These are phyloP conservation scores for Aeoliscus strigatus DNA, from an alignment of 2,797 vertebrate genomes.

Conservation along the genomic window DNA sequence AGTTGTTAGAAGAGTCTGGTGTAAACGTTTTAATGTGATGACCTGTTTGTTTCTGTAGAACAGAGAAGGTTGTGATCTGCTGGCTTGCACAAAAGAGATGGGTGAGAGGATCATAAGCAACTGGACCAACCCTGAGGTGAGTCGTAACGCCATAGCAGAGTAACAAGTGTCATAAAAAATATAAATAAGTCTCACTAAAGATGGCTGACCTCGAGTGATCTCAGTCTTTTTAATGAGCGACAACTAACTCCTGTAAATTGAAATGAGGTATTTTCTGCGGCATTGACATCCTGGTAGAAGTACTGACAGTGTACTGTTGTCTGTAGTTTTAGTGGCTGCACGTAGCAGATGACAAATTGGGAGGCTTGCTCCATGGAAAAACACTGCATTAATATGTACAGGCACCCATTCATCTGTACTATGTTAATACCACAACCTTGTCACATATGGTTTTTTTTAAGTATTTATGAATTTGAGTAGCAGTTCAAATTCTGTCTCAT, in stretches of 20 bases:
- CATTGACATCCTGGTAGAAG: conserved; percentile 15
- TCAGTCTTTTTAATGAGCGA: conserved; percentile 25
- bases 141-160: conserved; percentile 33
- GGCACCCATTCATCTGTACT: no score
- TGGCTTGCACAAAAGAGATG: conserved; percentile 80
- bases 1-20: not conserved
- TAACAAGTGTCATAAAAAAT: no score
- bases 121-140: conserved; percentile 86
- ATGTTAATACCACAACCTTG: no score
- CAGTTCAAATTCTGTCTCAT: no score
- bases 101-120: conserved; percentile 85
- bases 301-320: not conserved
- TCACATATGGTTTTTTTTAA: no score
- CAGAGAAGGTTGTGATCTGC: conserved; percentile 78
- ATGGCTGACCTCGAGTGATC: not conserved
- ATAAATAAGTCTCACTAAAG: no score
- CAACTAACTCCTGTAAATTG: conserved; percentile 8
- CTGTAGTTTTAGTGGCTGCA: no score
- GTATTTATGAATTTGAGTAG: no score
- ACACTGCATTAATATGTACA: no score
- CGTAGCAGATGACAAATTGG: no score
- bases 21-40: not conserved
- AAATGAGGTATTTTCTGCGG: conserved; percentile 21
- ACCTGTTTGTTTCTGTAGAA: conserved; percentile 50
- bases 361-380: no score